These are phyloP conservation scores for Lanistes nyassanus DNA, from an alignment of 1,140 invertebrate species.

Conservation along the genomic window DNA sequence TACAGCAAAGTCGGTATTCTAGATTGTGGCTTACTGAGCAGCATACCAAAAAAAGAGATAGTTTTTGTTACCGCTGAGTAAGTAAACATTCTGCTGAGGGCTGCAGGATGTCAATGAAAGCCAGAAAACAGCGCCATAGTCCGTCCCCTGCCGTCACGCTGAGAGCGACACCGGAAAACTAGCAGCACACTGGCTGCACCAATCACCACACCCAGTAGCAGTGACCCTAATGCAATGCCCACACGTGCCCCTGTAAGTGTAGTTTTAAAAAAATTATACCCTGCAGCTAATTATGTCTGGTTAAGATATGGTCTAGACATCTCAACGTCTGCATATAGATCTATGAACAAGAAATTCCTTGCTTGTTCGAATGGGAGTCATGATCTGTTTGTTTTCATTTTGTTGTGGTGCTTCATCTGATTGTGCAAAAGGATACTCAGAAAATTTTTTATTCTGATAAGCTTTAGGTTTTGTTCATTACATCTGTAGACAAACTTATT, in stretches of 20 bases:
- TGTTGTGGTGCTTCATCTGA: not conserved
- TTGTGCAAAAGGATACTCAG: not conserved
- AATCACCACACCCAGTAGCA: conserved; percentile 26
- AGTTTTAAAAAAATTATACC: not conserved
- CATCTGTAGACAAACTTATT: not conserved
- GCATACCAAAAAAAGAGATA: too few species aligned
- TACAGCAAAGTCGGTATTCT: too few species aligned
- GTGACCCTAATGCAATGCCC: conserved; percentile 25
- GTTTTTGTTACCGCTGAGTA: too few species aligned
- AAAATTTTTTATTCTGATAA: not conserved
- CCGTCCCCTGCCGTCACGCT: not conserved
- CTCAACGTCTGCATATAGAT: not conserved
- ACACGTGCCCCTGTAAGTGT: conserved; percentile 25
- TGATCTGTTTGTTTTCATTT: not conserved
- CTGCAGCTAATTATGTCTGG: too few species aligned
- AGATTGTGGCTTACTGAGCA: too few species aligned
- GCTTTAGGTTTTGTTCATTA: not conserved
- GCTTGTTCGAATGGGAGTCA: not conserved
- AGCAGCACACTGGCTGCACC: conserved; percentile 8
- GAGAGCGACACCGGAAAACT: not conserved
- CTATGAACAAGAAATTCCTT: not conserved
- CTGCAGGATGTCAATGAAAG: not conserved
- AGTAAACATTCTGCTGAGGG: too few species aligned
- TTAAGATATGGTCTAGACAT: not conserved
- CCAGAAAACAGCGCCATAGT: conserved; percentile 6